Percentiles rank a stretch among this genome's conserved stretches.
phyloP scores from a whole-genome alignment of 2,888 invertebrate species.

The Zele albiditarsus region DNA sequence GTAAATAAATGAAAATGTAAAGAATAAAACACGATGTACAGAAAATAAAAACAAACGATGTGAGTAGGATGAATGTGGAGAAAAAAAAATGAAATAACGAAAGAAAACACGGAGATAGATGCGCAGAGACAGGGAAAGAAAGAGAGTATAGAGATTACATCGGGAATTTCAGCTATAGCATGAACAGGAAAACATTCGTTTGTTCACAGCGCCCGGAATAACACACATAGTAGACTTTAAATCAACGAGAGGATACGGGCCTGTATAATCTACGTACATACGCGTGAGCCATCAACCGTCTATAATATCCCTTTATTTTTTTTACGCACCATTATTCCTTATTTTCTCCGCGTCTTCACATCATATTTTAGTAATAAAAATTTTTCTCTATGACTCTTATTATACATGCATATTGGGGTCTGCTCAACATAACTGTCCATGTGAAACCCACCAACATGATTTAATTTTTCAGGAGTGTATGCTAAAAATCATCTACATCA shows the following conservation, averaged over 20 bases:
- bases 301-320: slow-evolving; percentile 15
- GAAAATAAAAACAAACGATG: slow-evolving; percentile 27
- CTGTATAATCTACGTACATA: slow-evolving; percentile 41
- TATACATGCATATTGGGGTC: background rate
- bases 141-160: slow-evolving; percentile 48
- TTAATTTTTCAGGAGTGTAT: no score
- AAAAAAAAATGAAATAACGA: slow-evolving; percentile 31
- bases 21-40: slow-evolving; percentile 13
- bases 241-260: slow-evolving; percentile 50
- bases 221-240: slow-evolving; percentile 51
- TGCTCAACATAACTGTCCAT: no score
- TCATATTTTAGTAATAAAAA: background rate
- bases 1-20: slow-evolving; percentile 24
- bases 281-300: slow-evolving; percentile 26
- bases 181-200: slow-evolving; percentile 66
- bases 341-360: background rate
- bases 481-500: no score
- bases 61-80: slow-evolving; percentile 29
- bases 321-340: background rate
- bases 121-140: slow-evolving; percentile 12
- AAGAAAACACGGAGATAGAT: slow-evolving; percentile 14
- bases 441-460: no score
- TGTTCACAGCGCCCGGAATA: slow-evolving; percentile 57
- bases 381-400: background rate
- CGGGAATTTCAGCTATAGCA: slow-evolving; percentile 52